Percentiles rank a stretch among this genome's conserved stretches.
phyloP scores from a whole-genome alignment of 2,888 invertebrate species.

The Folsomia candida region DNA sequence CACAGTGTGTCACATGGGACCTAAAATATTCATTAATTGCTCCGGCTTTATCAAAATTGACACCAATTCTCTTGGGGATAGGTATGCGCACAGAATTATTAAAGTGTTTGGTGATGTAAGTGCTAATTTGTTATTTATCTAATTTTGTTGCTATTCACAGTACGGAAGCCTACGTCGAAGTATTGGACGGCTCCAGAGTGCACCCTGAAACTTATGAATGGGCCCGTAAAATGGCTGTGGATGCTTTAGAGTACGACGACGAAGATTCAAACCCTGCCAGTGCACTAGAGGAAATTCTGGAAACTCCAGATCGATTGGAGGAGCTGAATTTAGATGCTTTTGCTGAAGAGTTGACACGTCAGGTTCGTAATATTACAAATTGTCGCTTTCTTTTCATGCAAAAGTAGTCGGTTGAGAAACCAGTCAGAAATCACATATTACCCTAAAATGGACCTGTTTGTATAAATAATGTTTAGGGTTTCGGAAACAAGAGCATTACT shows the following conservation, averaged over 20 bases:
- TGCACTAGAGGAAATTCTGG: conserved; percentile 94
- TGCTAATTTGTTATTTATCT: neutral
- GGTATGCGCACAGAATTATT: too few species aligned
- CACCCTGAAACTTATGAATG: conserved; percentile 99
- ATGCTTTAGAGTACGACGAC: conserved; percentile 96
- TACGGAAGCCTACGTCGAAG: conserved; percentile 92
- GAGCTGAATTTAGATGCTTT: conserved; percentile 98
- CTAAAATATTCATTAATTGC: conserved; percentile 97
- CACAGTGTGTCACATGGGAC: conserved; percentile 94
- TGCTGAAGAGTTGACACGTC: conserved; percentile 92
- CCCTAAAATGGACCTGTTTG: too few species aligned
- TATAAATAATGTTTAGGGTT: too few species aligned
- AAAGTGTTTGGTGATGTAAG: too few species aligned
- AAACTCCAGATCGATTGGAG: conserved; percentile 87
- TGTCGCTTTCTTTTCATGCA: too few species aligned
- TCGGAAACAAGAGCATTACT: conserved; percentile 87
- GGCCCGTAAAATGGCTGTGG: conserved; percentile 99
- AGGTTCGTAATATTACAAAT: too few species aligned
- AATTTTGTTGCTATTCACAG: conserved; percentile 55
- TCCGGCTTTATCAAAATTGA: conserved; percentile 99
- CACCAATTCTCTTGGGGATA: conserved; percentile 88
- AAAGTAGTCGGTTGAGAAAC: too few species aligned
- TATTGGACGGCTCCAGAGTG: conserved; percentile 93
- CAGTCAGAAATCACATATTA: too few species aligned
- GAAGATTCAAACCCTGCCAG: conserved; percentile 70